Conservation (phyloP, 2,797 vertebrate species). For the Linurgus olivaceus region DNA sequence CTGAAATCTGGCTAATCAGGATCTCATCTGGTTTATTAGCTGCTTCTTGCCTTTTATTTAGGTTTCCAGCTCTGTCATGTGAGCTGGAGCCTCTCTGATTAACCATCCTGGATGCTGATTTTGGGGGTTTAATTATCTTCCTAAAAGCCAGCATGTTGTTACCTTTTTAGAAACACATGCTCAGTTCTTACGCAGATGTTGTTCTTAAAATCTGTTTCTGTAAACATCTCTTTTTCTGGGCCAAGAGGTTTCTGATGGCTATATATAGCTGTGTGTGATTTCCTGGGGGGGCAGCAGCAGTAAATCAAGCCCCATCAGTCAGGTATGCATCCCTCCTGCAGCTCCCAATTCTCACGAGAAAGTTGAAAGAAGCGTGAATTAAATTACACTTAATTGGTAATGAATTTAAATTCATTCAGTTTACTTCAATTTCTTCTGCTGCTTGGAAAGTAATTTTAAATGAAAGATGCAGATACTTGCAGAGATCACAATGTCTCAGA, state of each 20-base stretch:
- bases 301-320: conserved; percentile 22
- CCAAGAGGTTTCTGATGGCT: conserved; percentile 19
- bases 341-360: conserved; percentile 16
- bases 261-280: background rate
- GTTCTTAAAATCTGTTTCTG: conserved; percentile 20
- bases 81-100: background rate
- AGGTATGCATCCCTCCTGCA: conserved; percentile 19
- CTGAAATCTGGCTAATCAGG: background rate
- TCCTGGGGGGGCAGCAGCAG: background rate
- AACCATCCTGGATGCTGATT: background rate
- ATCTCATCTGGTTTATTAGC: background rate
- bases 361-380: conserved; percentile 36
- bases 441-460: background rate
- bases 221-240: background rate
- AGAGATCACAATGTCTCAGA: background rate
- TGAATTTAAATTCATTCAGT: conserved; percentile 62
- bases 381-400: conserved; percentile 56
- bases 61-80: background rate
- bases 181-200: conserved; percentile 15
- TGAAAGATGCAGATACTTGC: background rate
- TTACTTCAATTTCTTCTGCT: conserved; percentile 2
- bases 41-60: background rate
- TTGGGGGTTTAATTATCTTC: conserved; percentile 4
- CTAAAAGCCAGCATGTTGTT: background rate
- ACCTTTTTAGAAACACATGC: conserved; percentile 28